Base-by-base conservation (phyloP, 2,113 vertebrate species). In the Dicentrarchus labrax region DNA sequence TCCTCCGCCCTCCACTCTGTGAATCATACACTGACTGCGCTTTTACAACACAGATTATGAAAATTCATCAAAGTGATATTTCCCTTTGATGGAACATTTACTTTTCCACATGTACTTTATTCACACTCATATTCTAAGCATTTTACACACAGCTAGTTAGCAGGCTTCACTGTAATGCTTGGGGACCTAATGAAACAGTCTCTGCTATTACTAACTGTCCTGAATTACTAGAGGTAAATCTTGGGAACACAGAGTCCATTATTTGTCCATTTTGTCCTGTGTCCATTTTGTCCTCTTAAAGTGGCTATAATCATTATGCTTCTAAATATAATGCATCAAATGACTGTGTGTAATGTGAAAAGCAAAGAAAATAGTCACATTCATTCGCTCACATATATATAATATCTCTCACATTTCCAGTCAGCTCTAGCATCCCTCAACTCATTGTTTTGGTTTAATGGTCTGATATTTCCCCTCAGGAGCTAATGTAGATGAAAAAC, bases 11-110 rank as follows among this genome's bases (percentile, higher is more conserved):
- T 56, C n/a, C 24, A n/a, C n/a, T 21, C 60, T 0, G 8, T 74
- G 84, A 88, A 73, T 79, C 70, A 84, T 79, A 80, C 76, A 65
- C 56, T 38, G 10, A 19, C 61, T 81, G 51, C 30, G 2, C 12
- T 62, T 76, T 48, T 48, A 73, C 41, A 62, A 64, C 70, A 47
- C 24, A 39, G 1, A 78, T 73, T 39, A 65, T 62, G 30, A 72
- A 85, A 83, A 61, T 6, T 41, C 80, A 72, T 78, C 17, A 64
- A 59, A n/a, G 61, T 21, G 22, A 74, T 60, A 60, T 51, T 71
- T 59, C 39, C 22, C 22, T 62, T 45, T 48, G 66, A 72, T 66
- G 67, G 53, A 85, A 77, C 53, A 41, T 62, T 77, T 60, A 43
- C 15, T 76, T 71, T 65, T 53, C 48, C 59, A 64, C 1, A 1